Percentiles rank a stretch among this genome's conserved stretches.
These are phyloP conservation scores for Drosophila sp. DNA, from an alignment of 1,140 invertebrate genomes.

Conservation along the genomic window DNA sequence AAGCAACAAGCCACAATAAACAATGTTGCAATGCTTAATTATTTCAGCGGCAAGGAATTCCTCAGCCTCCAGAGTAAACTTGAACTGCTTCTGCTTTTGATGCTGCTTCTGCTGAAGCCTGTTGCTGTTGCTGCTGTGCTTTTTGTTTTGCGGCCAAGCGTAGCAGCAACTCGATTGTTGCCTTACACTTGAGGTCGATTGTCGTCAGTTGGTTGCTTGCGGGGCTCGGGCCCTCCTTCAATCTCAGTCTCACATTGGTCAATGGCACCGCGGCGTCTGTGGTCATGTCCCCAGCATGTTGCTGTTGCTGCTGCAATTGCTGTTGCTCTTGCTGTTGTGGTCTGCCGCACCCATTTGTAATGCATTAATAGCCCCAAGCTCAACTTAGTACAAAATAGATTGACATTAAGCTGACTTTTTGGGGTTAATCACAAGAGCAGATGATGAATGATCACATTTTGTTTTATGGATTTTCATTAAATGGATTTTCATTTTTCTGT, in stretches of 20 bases:
- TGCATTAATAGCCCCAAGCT: slow-evolving; percentile 67
- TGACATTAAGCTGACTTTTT: slow-evolving; percentile 72
- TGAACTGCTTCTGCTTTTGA: slow-evolving; percentile 70
- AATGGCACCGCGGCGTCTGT: slow-evolving; percentile 75
- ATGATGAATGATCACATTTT: slow-evolving; percentile 12
- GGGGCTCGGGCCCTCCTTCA: slow-evolving; percentile 33
- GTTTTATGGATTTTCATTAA: slow-evolving; percentile 5
- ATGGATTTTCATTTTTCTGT: neutral
- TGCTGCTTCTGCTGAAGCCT: slow-evolving; percentile 40
- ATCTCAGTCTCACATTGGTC: slow-evolving; percentile 65
- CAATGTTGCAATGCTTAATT: slow-evolving; percentile 82
- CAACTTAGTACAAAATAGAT: slow-evolving; percentile 51
- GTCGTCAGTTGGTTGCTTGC: slow-evolving; percentile 11
- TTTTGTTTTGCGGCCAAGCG: slow-evolving; percentile 59
- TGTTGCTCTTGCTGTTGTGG: slow-evolving; percentile 46
- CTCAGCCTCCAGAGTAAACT: slow-evolving; percentile 61
- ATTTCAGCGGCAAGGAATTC: slow-evolving; percentile 81
- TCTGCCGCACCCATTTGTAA: slow-evolving; percentile 78
- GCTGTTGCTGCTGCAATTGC: slow-evolving; percentile 15
- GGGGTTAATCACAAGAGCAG: slow-evolving; percentile 19
- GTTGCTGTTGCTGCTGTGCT: slow-evolving; percentile 36
- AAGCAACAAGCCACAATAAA: slow-evolving; percentile 64
- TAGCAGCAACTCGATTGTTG: slow-evolving; percentile 71
- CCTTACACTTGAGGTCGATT: slow-evolving; percentile 75
- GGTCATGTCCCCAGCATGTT: slow-evolving; percentile 50